Conservation (phyloP, 92 coral and sea anemone genomes). For the Micromussa lordhowensis region DNA sequence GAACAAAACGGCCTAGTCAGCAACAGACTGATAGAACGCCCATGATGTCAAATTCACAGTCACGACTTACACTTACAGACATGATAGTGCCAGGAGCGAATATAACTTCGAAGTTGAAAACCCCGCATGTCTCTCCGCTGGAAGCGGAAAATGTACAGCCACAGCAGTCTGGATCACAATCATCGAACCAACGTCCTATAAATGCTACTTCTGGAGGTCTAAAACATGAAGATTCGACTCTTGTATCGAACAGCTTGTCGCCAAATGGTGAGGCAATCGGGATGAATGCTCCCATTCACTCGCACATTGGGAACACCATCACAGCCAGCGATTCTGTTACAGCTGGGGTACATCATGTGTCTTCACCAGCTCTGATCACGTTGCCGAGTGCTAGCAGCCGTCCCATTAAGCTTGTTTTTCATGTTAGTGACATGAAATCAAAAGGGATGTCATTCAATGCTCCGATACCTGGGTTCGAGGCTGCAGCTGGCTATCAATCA, state of each 20-base stretch:
- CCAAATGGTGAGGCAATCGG: background rate
- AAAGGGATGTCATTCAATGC: background rate
- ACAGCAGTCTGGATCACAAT: constrained; percentile 4
- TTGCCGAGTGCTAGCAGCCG: constrained; percentile 35
- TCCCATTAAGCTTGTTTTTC: constrained; percentile 47
- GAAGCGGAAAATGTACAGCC: background rate
- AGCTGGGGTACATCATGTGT: constrained; percentile 22
- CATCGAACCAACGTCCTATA: background rate
- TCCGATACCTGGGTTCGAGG: background rate
- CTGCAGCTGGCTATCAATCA: constrained; percentile 5
- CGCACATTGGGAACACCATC: background rate
- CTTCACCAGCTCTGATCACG: constrained; percentile 39
- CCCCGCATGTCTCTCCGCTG: background rate
- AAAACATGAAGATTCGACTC: background rate
- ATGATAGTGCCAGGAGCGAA: background rate
- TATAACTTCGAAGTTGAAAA: background rate
- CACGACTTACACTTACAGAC: background rate
- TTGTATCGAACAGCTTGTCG: background rate
- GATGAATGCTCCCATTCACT: background rate
- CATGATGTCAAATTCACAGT: background rate
- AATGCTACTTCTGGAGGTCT: background rate
- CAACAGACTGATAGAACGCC: background rate
- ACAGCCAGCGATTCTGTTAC: background rate
- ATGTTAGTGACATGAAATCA: constrained; percentile 24
- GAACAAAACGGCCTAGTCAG: background rate